Conservation (phyloP, 1,140 invertebrate genomes). For the Drosophila parvula region DNA sequence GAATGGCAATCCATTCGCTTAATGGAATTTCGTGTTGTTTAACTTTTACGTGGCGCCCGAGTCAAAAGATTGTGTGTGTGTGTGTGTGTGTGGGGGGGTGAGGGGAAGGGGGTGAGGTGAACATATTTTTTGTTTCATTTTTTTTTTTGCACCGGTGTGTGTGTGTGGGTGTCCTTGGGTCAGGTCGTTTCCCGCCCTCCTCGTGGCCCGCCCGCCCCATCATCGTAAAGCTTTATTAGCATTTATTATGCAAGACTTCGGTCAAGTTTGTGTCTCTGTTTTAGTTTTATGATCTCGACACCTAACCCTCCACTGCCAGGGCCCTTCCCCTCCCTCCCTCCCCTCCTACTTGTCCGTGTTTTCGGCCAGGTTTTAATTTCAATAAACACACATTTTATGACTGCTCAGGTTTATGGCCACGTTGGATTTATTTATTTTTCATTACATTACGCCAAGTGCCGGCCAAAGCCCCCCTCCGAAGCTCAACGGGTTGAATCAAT, state of each 20-base stretch:
- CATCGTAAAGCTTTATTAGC: slow-evolving; percentile 79
- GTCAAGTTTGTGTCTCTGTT: slow-evolving; percentile 52
- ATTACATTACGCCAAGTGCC: slow-evolving; percentile 53
- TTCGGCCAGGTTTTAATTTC: slow-evolving; percentile 59
- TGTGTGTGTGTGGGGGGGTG: too few species aligned
- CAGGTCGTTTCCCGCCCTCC: slow-evolving; percentile 5
- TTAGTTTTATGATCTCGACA: slow-evolving; percentile 72
- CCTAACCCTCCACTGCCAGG: slow-evolving; percentile 10
- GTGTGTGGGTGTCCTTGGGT: slow-evolving; percentile 33
- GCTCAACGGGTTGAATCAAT: slow-evolving; percentile 30
- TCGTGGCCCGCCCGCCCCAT: slow-evolving; percentile 5
- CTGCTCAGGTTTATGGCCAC: slow-evolving; percentile 36
- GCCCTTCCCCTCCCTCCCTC: not conserved
- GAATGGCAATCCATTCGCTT: slow-evolving; percentile 81
- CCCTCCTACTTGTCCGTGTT: not conserved
- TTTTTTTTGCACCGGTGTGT: slow-evolving; percentile 2
- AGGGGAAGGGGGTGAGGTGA: not conserved
- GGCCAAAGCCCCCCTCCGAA: slow-evolving; percentile 7
- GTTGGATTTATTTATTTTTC: slow-evolving; percentile 58
- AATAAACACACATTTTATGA: slow-evolving; percentile 74
- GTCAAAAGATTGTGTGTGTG: not conserved
- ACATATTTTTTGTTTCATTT: not conserved
- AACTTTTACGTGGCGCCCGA: slow-evolving; percentile 59
- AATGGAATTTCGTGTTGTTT: slow-evolving; percentile 81
- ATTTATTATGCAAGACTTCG: slow-evolving; percentile 76